Conservation (phyloP, 2,797 vertebrate species). For the Glyptemys insculpta region DNA sequence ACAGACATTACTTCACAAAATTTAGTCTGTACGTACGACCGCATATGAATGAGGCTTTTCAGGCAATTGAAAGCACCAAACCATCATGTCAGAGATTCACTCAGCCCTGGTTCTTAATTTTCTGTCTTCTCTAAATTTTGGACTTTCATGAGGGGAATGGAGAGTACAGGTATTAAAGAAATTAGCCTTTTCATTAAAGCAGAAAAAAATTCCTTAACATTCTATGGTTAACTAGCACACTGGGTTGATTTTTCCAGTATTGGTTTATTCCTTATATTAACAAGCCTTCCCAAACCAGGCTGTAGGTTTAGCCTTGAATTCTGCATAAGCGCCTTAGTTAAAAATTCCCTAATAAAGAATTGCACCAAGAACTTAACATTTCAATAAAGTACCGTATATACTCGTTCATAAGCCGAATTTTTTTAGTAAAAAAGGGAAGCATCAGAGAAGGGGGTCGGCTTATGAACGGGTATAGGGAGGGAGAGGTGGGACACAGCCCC, state of each 20-base stretch:
- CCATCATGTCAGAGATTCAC: background rate
- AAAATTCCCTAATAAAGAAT: background rate
- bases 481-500: no score
- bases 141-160: background rate
- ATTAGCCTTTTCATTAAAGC: background rate
- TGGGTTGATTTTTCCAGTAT: background rate
- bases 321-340: background rate
- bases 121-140: background rate
- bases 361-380: constrained; percentile 2
- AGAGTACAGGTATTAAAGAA: background rate
- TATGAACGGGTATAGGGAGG: no score
- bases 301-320: background rate
- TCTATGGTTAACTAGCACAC: background rate
- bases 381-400: background rate
- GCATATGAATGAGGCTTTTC: background rate
- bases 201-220: background rate
- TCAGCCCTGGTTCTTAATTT: background rate
- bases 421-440: no score
- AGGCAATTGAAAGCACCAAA: background rate
- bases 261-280: background rate
- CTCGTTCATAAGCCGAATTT: no score
- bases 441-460: no score
- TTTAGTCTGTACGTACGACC: background rate
- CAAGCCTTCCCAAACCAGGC: background rate
- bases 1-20: no score